Percentiles rank a stretch among this genome's conserved stretches.
Conservation (phyloP, 2,888 invertebrate genomes). For the Drosophila prostipennis region DNA sequence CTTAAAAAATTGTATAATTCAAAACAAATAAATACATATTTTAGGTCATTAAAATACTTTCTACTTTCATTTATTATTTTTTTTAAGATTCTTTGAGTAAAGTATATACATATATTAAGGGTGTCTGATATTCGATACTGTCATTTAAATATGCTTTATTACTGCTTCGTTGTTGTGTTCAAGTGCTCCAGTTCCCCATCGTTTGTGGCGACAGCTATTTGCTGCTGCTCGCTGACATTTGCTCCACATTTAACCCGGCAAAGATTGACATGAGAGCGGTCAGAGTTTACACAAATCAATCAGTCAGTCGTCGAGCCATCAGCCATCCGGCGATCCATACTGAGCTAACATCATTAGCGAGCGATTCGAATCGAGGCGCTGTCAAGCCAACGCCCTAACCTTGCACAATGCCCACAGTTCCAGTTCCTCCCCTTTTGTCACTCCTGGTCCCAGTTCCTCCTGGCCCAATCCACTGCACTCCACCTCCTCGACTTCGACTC, state of each 20-base stretch:
- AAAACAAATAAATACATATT: no score
- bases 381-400: slow-evolving; percentile 68
- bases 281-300: slow-evolving; percentile 76
- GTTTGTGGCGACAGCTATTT: slow-evolving; percentile 17
- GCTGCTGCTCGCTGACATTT: slow-evolving; percentile 37
- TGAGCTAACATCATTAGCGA: slow-evolving; percentile 63
- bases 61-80: no score
- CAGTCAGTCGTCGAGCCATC: slow-evolving; percentile 38
- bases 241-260: slow-evolving; percentile 30
- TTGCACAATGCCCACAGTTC: slow-evolving; percentile 54
- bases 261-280: slow-evolving; percentile 57
- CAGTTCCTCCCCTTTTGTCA: slow-evolving; percentile 1
- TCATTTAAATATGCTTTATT: slow-evolving; percentile 3
- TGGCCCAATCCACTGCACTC: slow-evolving; percentile 1
- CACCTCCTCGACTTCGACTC: neutral
- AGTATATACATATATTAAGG: neutral
- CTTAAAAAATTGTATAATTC: no score
- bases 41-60: no score
- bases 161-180: slow-evolving; percentile 6
- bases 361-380: slow-evolving; percentile 12
- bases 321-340: slow-evolving; percentile 3
- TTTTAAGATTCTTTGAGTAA: no score
- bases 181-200: slow-evolving; percentile 42
- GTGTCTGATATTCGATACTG: neutral
- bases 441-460: neutral